These are phyloP conservation scores for Prunella himalayana DNA, from an alignment of 2,113 vertebrate species.

Conservation along the genomic window DNA sequence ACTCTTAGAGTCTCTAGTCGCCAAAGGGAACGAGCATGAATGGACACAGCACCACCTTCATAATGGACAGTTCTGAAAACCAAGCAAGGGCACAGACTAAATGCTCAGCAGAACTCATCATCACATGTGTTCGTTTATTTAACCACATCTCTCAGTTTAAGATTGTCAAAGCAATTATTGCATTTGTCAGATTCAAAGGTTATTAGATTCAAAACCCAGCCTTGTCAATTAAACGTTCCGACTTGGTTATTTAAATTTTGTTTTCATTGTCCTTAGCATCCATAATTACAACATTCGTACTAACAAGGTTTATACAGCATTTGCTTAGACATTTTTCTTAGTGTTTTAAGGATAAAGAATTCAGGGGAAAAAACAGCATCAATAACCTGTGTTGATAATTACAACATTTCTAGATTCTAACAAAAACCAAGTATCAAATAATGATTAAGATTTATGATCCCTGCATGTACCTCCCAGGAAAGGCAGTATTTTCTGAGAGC, in stretches of 20 bases:
- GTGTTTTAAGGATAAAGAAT: neutral
- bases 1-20: constrained; percentile 93
- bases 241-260: neutral
- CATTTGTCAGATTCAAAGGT: neutral
- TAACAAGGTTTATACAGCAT: neutral
- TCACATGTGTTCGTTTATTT: neutral
- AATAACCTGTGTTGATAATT: neutral
- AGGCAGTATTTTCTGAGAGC: neutral
- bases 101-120: neutral
- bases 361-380: neutral
- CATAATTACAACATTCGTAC: neutral
- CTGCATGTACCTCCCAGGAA: neutral
- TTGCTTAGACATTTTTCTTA: neutral
- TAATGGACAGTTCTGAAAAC: constrained; percentile 89
- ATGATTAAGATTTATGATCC: neutral
- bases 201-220: neutral
- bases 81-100: neutral
- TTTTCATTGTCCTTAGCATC: neutral
- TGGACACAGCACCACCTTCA: constrained; percentile 91
- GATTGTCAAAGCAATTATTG: neutral
- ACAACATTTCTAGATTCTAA: neutral
- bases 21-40: constrained; percentile 93
- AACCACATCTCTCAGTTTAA: neutral
- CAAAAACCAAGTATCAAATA: neutral
- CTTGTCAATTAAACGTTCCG: neutral